phyloP scores from a whole-genome alignment of 2,797 vertebrate species.

The Lepidocolaptes lacrymiger region DNA sequence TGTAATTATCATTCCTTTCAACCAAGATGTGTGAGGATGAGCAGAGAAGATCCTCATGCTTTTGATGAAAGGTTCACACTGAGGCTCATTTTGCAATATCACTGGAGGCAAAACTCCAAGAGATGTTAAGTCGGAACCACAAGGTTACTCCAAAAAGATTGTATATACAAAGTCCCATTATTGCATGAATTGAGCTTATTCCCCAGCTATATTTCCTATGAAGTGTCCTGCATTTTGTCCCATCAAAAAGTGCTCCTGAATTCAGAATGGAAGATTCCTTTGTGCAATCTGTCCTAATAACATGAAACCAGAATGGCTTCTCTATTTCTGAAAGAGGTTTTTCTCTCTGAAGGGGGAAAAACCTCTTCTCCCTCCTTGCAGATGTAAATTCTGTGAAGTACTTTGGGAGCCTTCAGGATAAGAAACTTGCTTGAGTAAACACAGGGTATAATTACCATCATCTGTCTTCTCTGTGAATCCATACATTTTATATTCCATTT shows the following conservation, averaged over 20 bases:
- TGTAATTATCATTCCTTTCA: neutral
- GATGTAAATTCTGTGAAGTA: conserved; percentile 29
- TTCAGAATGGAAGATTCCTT: conserved; percentile 6
- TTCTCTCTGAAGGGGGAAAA: neutral
- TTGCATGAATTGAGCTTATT: neutral
- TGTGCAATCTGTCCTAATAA: neutral
- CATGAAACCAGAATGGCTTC: neutral
- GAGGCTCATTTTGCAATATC: neutral
- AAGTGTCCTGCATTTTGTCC: neutral
- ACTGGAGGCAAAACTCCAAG: neutral
- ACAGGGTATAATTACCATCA: conserved; percentile 62
- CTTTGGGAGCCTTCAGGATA: conserved; percentile 17
- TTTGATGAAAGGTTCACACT: neutral
- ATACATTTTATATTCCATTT: conserved; percentile 60
- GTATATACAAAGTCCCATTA: neutral
- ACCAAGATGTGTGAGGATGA: neutral
- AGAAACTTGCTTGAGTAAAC: neutral
- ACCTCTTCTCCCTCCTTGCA: neutral
- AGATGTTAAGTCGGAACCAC: neutral
- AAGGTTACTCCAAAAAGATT: neutral
- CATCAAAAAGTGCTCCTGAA: neutral
- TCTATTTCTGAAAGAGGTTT: neutral
- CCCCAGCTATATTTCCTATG: neutral
- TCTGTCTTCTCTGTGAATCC: conserved; percentile 36
- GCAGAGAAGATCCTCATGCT: neutral